Base-by-base conservation (phyloP, 1,140 invertebrate genomes). In the Charaxes varanes region DNA sequence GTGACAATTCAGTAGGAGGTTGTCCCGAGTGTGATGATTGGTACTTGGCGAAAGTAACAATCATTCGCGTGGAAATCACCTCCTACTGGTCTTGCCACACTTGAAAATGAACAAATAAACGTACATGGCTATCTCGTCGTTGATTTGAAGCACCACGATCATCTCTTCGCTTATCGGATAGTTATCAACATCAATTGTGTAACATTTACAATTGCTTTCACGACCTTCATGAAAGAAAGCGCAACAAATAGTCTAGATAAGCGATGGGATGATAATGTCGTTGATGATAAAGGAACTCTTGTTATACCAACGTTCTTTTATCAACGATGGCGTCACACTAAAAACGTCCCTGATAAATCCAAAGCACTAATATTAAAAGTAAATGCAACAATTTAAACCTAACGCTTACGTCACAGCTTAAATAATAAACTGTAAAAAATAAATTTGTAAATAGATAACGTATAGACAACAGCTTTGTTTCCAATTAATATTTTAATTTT, bases 1-100 rank as follows among this genome's bases (percentile, higher is more conserved):
- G 67, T 77, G 78, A 82, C 78, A 82, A 59, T 60, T 68, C 60
- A 80, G 78, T 82, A 82, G 76, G 74, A 78, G 68, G 41, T 60
- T 18, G 5, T 30, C 46, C 61, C 76, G 65, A 68, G 65, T 67
- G 61, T 76, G 58, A 71, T 64, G 66, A 70, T 76, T 64, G 59
- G 53, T 81, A 49, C 66, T 78, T 72, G 26, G 24, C 13, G 5
- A 17, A 73, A 78, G 73, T 65, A 77, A 74, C 66, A 69, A 70
- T 72, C 65, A 62, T 69, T 57, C 62, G 61, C 62, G 65, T 47
- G 61, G 40, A 34, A 26, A 15, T 24, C 30, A 58, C 46, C 55
- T 81, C 61, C 73, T 83, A 79, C 72, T 83, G 43, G 62, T 74
- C 62, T 62, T 83, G 78, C 78, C 78, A 71, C 66, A 65, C 41